These are phyloP conservation scores for Neogale vison DNA, from an alignment of 2,113 vertebrate species.

Conservation along the genomic window DNA sequence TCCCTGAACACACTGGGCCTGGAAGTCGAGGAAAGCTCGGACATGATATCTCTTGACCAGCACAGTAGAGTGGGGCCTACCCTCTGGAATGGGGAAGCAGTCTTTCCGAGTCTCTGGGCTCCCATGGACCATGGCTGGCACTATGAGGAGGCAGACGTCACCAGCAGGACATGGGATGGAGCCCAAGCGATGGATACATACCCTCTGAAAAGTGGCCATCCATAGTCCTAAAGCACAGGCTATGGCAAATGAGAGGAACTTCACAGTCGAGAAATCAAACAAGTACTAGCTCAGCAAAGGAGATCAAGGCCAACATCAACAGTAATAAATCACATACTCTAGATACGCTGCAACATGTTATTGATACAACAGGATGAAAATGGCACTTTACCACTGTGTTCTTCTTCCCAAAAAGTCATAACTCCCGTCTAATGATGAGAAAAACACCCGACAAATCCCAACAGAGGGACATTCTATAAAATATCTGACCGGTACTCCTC, in stretches of 20 bases:
- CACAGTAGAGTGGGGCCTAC: not conserved
- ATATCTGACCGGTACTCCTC: no score
- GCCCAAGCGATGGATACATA: not conserved
- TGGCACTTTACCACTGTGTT: not conserved
- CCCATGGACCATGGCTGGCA: not conserved
- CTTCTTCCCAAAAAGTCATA: not conserved
- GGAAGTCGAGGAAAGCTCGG: not conserved
- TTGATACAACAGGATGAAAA: not conserved
- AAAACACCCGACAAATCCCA: not conserved
- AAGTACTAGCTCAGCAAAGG: not conserved
- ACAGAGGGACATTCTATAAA: not conserved
- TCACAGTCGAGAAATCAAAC: not conserved
- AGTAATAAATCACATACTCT: not conserved
- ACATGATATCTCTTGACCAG: fast-evolving
- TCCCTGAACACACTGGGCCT: not conserved
- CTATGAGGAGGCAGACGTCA: not conserved
- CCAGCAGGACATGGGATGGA: not conserved
- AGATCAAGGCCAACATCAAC: not conserved
- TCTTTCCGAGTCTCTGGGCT: not conserved
- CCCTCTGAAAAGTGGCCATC: not conserved
- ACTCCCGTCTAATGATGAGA: not conserved
- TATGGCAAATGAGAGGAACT: not conserved
- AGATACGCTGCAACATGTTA: not conserved
- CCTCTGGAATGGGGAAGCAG: not conserved
- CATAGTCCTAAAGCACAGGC: not conserved